Evolutionary conservation across 2,113 vertebrate species (phyloP).

Genomic region (Cyrtonyx montezumae): DNA sequence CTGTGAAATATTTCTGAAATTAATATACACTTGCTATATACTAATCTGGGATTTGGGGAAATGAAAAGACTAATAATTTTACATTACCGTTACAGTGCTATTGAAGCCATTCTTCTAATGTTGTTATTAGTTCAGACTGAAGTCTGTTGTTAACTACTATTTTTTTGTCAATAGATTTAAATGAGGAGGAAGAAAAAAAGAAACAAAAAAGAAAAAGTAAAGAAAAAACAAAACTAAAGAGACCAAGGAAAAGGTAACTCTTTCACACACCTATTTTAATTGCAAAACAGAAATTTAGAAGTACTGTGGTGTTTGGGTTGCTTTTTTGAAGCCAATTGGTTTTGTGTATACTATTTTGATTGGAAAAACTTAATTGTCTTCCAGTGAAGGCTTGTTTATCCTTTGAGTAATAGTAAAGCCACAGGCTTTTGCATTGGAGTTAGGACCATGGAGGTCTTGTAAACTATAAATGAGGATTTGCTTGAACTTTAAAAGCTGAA

Average conservation of each 20-base stretch:
- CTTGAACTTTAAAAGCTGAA: neutral
- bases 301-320: neutral
- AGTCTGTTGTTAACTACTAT: neutral
- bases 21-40: neutral
- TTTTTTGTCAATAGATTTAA: conserved; percentile 73
- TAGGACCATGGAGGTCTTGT: neutral
- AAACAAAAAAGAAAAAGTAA: conserved; percentile 86
- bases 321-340: neutral
- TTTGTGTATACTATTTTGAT: neutral
- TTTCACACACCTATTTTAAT: neutral
- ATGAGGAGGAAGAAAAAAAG: conserved; percentile 84
- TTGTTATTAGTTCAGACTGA: neutral
- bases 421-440: neutral
- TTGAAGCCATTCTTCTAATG: neutral
- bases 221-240: conserved; percentile 84
- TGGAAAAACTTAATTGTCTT: neutral
- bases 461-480: neutral
- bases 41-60: neutral
- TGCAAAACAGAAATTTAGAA: neutral
- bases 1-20: neutral
- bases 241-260: conserved; percentile 87
- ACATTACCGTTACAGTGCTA: neutral
- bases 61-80: neutral
- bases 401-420: neutral
- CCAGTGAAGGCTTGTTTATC: neutral